phyloP scores from a whole-genome alignment of 2,113 vertebrate genomes.

The Xiphophorus hellerii region DNA sequence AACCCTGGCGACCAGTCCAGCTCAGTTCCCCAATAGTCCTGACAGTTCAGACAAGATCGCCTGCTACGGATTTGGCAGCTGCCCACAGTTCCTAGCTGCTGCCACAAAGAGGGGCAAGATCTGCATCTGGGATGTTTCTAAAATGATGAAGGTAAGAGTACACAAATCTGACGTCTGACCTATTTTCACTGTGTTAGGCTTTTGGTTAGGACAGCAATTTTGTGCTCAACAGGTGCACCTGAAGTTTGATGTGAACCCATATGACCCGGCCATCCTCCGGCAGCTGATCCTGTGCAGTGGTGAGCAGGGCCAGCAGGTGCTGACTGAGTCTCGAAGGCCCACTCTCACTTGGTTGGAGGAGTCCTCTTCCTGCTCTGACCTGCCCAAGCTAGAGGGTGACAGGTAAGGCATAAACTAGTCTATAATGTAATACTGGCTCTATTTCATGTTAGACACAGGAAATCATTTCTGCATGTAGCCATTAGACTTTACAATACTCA shows the following conservation, averaged over 20 bases:
- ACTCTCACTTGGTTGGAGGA: constrained; percentile 96
- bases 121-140: constrained; percentile 98
- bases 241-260: constrained; percentile 98
- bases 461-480: too few species aligned
- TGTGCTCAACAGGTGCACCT: constrained; percentile 89
- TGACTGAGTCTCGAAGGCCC: constrained; percentile 90
- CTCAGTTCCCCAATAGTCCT: constrained; percentile 92
- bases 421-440: too few species aligned
- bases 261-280: constrained; percentile 94
- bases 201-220: neutral
- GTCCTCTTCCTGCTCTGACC: constrained; percentile 95
- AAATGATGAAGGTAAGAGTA: constrained; percentile 95
- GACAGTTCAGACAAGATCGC: constrained; percentile 94
- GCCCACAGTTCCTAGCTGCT: constrained; percentile 95
- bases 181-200: neutral
- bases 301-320: constrained; percentile 85
- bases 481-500: too few species aligned
- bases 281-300: constrained; percentile 89
- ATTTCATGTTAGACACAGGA: too few species aligned
- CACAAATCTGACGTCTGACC: neutral
- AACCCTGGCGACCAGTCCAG: constrained; percentile 95
- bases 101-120: constrained; percentile 97
- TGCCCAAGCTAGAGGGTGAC: constrained; percentile 98
- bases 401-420: constrained; percentile 79
- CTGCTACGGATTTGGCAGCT: constrained; percentile 97